Percentiles rank a stretch among this genome's conserved stretches.
phyloP scores from a whole-genome alignment of 37 sponge, comb jelly and placozoan genomes.

The Eunapius fragilis region DNA sequence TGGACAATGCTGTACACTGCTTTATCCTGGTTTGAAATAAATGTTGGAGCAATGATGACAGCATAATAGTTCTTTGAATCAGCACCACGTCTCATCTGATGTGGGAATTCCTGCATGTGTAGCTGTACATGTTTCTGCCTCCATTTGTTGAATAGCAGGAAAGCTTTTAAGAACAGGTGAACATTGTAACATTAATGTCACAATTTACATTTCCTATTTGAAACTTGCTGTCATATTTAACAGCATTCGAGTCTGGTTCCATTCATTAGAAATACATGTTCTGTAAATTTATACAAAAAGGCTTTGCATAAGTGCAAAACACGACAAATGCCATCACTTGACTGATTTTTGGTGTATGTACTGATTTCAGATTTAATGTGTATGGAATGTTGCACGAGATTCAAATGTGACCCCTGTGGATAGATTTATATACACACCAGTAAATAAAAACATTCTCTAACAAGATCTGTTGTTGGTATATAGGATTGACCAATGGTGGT shows the following conservation, averaged over 20 bases:
- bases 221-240: not conserved
- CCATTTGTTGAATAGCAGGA: not conserved
- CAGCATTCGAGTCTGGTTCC: not conserved
- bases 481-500: too few relatives aligned
- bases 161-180: not conserved
- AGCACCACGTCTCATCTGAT: too few relatives aligned
- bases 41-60: too few relatives aligned
- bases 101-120: too few relatives aligned
- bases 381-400: not conserved
- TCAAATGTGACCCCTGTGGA: not conserved
- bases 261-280: not conserved
- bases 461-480: too few relatives aligned
- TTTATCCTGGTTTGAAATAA: not conserved
- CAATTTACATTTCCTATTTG: not conserved
- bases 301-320: not conserved
- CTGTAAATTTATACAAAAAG: not conserved
- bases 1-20: not conserved
- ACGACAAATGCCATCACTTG: not conserved
- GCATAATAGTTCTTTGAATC: too few relatives aligned
- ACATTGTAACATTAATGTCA: not conserved
- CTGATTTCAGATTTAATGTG: not conserved
- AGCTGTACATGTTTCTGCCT: not conserved
- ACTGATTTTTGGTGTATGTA: not conserved
- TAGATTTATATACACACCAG: too few relatives aligned
- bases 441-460: too few relatives aligned